A percentile compares a stretch with the other conserved stretches of the same genome.
Evolutionary conservation across 2,113 vertebrate species (phyloP).

Genomic region (Pycnonotus jocosus): DNA sequence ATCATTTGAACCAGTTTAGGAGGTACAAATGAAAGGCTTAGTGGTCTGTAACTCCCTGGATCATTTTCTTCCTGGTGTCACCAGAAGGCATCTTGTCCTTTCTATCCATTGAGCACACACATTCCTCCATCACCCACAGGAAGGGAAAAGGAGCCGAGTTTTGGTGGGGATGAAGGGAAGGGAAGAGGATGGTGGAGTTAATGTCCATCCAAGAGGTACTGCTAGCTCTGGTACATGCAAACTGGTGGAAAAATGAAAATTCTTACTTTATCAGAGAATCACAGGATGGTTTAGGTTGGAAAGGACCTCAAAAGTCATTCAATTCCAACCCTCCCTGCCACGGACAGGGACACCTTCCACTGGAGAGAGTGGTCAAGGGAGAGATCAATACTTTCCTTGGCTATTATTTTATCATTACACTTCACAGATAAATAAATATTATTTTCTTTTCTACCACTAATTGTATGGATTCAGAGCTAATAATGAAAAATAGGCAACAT

Average conservation of each 20-base stretch:
- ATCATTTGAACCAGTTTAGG: constrained; percentile 43
- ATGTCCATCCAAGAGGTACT: background rate
- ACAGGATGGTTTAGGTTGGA: background rate
- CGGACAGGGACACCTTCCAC: background rate
- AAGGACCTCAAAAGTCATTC: background rate
- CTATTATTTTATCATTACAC: background rate
- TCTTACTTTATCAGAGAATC: background rate
- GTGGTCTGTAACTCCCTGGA: background rate
- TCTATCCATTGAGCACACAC: background rate
- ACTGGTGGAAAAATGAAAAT: background rate
- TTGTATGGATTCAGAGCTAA: background rate
- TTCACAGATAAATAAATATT: background rate
- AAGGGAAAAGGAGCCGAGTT: background rate
- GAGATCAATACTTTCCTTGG: background rate
- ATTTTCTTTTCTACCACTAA: background rate
- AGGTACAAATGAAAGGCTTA: constrained; percentile 31
- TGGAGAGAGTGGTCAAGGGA: background rate
- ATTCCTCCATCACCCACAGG: background rate
- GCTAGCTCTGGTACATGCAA: background rate
- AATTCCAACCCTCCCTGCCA: background rate
- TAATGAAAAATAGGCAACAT: background rate
- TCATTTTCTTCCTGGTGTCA: constrained; percentile 1
- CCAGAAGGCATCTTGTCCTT: background rate
- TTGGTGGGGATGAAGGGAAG: background rate
- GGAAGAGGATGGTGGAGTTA: background rate